Evolutionary conservation across 1,140 invertebrate genomes (phyloP), one percentile per base, ranked within the genome.

Genomic region (Scaptomyza graminum): DNA sequence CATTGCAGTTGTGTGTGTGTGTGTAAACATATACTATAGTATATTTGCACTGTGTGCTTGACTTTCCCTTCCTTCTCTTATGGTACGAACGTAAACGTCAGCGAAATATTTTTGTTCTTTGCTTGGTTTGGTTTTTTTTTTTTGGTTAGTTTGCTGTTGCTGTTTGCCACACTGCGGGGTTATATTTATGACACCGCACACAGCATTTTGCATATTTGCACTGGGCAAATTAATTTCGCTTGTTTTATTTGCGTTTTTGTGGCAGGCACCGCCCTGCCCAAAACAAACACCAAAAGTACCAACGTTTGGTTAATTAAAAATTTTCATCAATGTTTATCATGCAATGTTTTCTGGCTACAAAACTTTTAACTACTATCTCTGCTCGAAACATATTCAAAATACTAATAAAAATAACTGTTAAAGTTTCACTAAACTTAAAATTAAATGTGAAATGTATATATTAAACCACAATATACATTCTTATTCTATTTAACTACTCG

Each of bases 291-390:
- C 37, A 39, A 12, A 12, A 13, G 28, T 44, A 28, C 60, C 18
- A 25, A 47, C 62, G 46, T 74, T 69, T 74, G 75, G 75, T 77
- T 77, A 77, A 77, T 77, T 77, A 77, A 77, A 77, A 77, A 74
- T 70, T 74, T 51, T 74, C 57, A 62, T 71, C 68, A 76, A 55
- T 18, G 12, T 47, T 37, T 15, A 31, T 31, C 28, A 31, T 31
- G 28, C 56, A 15, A 7, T 16, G 4, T 34, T 22, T 34, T 16
- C 16, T 25, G 46, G 37, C 16, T 25, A 39, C 3, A 28, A 9
- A 57, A 57, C 31, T 55, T 63, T 66, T 49, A 18, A 22, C 22
- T 5, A 15, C 15, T 46, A 34, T 34, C 31, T 34, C 5, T 31
- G 28, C 28, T 6, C 28, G 5, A 31, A 31, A 31, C 28, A 31